Conservation (phyloP, 2,113 vertebrate species). For the Sorex fumeus region DNA sequence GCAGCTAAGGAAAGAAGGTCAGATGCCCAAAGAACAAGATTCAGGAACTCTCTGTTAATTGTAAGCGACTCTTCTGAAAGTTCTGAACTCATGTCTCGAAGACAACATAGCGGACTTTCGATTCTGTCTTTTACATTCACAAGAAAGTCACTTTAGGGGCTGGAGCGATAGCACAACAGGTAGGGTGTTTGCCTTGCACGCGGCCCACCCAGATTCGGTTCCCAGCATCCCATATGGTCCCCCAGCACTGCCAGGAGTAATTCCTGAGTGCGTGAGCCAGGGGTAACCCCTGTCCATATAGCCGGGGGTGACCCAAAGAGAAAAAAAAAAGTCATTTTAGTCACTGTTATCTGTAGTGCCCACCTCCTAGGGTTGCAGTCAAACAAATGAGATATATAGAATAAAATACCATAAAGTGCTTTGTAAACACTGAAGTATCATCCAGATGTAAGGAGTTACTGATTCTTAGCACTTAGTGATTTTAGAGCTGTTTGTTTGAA, state of each 20-base stretch:
- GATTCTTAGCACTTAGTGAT: background rate
- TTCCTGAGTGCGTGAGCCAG: no score
- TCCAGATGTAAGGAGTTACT: background rate
- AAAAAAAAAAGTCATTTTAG: background rate
- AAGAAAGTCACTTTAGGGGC: background rate
- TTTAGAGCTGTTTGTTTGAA: background rate
- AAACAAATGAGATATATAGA: background rate
- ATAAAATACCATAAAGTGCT: background rate
- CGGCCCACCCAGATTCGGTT: no score
- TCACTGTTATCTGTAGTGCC: background rate
- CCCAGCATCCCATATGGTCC: no score
- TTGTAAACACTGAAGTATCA: background rate
- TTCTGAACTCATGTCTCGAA: background rate
- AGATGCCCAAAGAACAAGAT: background rate
- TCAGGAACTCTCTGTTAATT: background rate
- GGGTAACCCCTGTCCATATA: no score
- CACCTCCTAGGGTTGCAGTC: background rate
- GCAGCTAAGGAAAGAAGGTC: background rate
- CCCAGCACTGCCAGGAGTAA: no score
- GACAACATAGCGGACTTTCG: no score
- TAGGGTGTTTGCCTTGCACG: no score
- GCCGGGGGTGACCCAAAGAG: no score
- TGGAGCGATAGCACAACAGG: no score
- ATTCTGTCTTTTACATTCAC: background rate
- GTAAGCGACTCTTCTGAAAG: slow-evolving; percentile 14